Base-by-base conservation (phyloP, 2,797 vertebrate species). In the Molossus molossus region DNA sequence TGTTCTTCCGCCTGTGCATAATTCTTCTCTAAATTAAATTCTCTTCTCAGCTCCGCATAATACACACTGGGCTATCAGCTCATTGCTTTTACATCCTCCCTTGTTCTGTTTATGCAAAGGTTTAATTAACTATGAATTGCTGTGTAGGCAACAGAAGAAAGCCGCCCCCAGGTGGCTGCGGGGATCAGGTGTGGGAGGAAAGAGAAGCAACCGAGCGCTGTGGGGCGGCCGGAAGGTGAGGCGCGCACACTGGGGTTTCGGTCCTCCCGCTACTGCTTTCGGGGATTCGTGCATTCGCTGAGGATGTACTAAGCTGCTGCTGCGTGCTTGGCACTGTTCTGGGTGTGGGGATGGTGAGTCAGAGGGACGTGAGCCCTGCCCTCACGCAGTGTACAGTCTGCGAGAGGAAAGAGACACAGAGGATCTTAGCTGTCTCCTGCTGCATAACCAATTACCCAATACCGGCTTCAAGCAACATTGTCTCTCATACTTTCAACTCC, bases 1-100 rank as follows among this genome's bases (percentile, higher is more conserved):
- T 98, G 98, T 98, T 98, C 97, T 98, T 98, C 98, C 83, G 94
- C 94, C 89, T 98, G 96, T 97, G 98, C 98, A 98, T 98, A 98
- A 98, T 98, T 99, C 98, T 98, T 98, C 98, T 98, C 97, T 98
- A 98, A 99, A 98, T 99, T 98, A 98, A 98, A 98, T 98, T 98
- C 98, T 98, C 98, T 98, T 98, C 98, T 98, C 98, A 98, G 98
- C 97, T 97, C 97, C 95, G 57, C 97, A 98, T 98, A 98, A 98
- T 97, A 98, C 98, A 98, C 98, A 97, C 97, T 27, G 58, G 98
- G 98, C 98, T 98, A 98, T 98, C 98, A 98, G 98, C 98, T 98
- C 98, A 98, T 98, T 98, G 98, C 98, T 98, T 98, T 98, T 98
- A 98, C 98, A 98, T 98, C 96, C 97, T 98, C 98, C 98, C 98